Evolutionary conservation across 2,113 vertebrate genomes (phyloP), one percentile per base, ranked within the genome.

Genomic region (Serilophus lunatus): DNA sequence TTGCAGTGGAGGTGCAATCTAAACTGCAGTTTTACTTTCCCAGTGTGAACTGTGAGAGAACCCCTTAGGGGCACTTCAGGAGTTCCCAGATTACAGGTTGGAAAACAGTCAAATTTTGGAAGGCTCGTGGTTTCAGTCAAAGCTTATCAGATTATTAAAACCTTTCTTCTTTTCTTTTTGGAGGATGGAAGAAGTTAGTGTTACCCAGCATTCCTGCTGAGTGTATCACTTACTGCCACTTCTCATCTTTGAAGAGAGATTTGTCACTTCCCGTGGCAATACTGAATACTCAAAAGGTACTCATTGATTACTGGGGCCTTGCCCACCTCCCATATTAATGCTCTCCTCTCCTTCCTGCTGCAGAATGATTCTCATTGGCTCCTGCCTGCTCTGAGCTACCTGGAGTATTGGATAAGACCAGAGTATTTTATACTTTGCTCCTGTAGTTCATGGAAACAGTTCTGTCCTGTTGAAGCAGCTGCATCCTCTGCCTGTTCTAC

Each of bases 111-210:
- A 20, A 2, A 6, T 64, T 80, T 90, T 77, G 64, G 40, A 83
- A 57, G 76, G 54, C 24, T 82, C 4, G 20, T 82, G 17, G 22
- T 86, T 90, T 80, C n/a, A 92, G 45, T 50, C 36, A 53, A 70
- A 95, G 56, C 16, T 91, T 74, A 54, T 65, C 80, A 59, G 86
- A 70, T 92, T 28, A 84, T 91, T 92, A 88, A 92, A 92, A 77
- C 50, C 10, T 86, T 87, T 91, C 71, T 93, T 90, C 50, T 94
- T 88, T 92, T 95, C 82, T 91, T 86, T 96, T 91, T 78, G 89
- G 91, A 95, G 94, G 91, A 88, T 86, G 91, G 93, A 95, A 88
- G 95, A 92, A 93, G 83, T 86, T 93, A 92, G 93, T 92, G 80
- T 95, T 91, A 74, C 4, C 82, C 89, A 86, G 68, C 76, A 86